Conservation (phyloP, 1,140 invertebrate species). For the Pogonognathellus flavescens region DNA sequence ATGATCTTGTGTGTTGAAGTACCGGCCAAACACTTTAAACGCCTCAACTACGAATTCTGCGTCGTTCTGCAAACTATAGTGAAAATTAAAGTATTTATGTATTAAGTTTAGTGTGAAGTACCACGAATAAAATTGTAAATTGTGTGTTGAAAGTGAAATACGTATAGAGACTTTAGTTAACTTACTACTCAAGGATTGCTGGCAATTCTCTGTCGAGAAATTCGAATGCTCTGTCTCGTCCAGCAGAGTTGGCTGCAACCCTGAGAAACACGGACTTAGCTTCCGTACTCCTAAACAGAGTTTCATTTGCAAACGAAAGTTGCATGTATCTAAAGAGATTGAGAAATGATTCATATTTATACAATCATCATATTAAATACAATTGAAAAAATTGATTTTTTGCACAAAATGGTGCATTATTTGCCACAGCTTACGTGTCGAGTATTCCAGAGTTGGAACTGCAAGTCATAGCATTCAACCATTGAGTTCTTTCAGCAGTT, state of each 20-base stretch:
- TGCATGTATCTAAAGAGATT: neutral
- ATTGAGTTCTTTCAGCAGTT: neutral
- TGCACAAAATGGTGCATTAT: neutral
- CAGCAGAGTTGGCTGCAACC: neutral
- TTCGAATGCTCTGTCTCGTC: neutral
- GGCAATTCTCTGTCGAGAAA: neutral
- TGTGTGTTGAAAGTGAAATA: too few species aligned
- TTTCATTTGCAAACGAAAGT: neutral
- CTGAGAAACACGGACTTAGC: neutral
- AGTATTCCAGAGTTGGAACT: neutral
- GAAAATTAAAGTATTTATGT: neutral
- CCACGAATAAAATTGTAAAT: too few species aligned
- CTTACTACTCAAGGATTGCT: neutral
- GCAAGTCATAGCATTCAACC: neutral
- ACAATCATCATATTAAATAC: neutral
- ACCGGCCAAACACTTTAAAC: neutral
- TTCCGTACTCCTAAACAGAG: neutral
- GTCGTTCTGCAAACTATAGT: neutral
- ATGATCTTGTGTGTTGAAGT: neutral
- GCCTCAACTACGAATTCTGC: neutral
- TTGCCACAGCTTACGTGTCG: neutral
- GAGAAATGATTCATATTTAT: neutral
- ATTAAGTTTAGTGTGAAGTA: too few species aligned
- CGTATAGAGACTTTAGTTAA: too few species aligned
- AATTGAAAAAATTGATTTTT: neutral